Evolutionary conservation across 2,888 invertebrate genomes (phyloP).

Genomic region (Cheilosia impressa): DNA sequence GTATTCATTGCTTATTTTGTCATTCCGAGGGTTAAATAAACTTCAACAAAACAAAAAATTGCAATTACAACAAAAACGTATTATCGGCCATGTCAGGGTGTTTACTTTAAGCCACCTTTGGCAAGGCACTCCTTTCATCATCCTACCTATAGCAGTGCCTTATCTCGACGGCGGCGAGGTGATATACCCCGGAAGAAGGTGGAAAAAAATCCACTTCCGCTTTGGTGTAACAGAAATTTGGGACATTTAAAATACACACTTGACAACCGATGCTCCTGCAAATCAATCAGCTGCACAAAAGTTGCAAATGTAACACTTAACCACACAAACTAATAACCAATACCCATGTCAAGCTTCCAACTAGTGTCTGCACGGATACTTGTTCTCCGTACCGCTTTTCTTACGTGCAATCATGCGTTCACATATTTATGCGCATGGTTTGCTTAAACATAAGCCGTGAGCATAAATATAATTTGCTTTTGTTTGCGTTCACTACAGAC

Average conservation of each 20-base stretch:
- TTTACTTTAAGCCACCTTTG: constrained; percentile 10
- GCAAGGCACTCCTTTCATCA: constrained; percentile 38
- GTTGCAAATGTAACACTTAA: constrained; percentile 30
- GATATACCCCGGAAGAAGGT: constrained; percentile 20
- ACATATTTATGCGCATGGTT: constrained; percentile 61
- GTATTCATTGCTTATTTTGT: constrained; percentile 55
- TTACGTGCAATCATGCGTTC: constrained; percentile 68
- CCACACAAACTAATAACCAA: constrained; percentile 31
- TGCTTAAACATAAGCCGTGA: constrained; percentile 57
- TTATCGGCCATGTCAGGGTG: constrained; percentile 1
- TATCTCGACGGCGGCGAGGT: constrained; percentile 12
- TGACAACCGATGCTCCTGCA: neutral
- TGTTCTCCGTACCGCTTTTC: neutral
- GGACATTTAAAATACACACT: too few species aligned
- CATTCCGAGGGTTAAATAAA: constrained; percentile 41
- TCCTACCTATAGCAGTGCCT: constrained; percentile 9
- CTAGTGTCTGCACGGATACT: neutral
- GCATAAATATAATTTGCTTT: constrained; percentile 53
- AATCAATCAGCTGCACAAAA: constrained; percentile 11
- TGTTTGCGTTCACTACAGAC: constrained; percentile 19
- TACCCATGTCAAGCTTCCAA: neutral
- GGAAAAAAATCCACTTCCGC: constrained; percentile 8
- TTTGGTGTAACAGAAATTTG: constrained; percentile 4
- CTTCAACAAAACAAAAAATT: constrained; percentile 31
- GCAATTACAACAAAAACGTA: constrained; percentile 34